A percentile compares a stretch with the other conserved stretches of the same genome.
phyloP scores from a whole-genome alignment of 2,113 vertebrate species.

The Pseudois nayaur region DNA sequence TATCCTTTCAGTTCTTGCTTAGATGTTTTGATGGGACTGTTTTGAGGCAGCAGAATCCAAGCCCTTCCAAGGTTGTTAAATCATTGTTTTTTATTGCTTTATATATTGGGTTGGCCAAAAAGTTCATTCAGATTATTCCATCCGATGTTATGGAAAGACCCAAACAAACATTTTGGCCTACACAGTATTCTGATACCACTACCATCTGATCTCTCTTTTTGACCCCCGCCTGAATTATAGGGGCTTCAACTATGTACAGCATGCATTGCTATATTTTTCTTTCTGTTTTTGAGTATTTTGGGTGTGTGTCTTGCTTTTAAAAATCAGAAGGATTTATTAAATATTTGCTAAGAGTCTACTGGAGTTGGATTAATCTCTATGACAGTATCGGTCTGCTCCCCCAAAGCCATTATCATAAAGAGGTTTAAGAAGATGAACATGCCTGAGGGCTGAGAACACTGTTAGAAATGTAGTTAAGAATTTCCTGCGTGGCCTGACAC shows the following conservation, averaged over 20 bases:
- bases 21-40: neutral
- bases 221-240: neutral
- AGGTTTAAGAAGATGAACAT: neutral
- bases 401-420: neutral
- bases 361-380: neutral
- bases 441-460: neutral
- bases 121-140: neutral
- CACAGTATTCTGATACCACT: neutral
- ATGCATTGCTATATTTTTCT: neutral
- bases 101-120: neutral
- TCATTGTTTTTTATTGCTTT: neutral
- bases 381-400: neutral
- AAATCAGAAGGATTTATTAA: neutral
- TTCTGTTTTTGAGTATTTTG: neutral
- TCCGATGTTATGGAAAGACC: neutral
- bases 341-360: neutral
- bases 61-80: neutral
- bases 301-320: neutral
- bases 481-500: neutral
- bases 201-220: neutral
- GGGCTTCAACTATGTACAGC: neutral
- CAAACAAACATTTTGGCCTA: neutral
- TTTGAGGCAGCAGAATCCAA: neutral
- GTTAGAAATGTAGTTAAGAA: neutral
- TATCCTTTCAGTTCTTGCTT: neutral